Conservation (phyloP, 2,113 vertebrate genomes). For the Vulpes lagopus region DNA sequence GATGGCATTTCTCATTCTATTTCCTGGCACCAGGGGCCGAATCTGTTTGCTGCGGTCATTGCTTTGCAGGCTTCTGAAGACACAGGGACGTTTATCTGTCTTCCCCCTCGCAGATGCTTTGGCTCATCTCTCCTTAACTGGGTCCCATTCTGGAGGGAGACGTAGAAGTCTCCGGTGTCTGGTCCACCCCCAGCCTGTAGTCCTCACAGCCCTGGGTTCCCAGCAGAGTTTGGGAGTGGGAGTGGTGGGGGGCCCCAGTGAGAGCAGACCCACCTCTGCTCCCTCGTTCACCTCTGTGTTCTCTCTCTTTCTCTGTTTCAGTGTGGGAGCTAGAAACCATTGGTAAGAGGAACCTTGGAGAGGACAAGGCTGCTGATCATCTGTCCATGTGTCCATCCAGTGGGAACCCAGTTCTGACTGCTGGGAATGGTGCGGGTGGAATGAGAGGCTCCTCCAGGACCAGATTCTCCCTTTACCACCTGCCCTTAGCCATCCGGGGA, state of each 20-base stretch:
- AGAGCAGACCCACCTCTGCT: background rate
- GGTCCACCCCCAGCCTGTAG: background rate
- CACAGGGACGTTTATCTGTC: fast-evolving
- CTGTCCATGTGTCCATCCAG: background rate
- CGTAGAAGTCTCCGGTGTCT: background rate
- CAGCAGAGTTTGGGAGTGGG: background rate
- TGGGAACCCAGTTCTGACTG: background rate
- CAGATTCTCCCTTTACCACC: background rate
- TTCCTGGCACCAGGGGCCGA: background rate
- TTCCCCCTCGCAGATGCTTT: background rate
- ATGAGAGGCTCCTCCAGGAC: background rate
- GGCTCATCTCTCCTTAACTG: background rate
- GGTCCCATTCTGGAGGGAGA: background rate
- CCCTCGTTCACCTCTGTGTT: background rate
- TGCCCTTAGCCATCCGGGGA: background rate
- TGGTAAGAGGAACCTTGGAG: conserved; percentile 85
- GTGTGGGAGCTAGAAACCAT: conserved; percentile 87
- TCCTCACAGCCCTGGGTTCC: background rate
- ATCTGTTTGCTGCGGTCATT: background rate
- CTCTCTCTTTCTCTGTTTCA: conserved; percentile 73
- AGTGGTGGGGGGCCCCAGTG: background rate
- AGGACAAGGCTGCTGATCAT: conserved; percentile 8
- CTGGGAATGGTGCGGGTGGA: background rate
- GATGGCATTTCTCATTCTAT: background rate
- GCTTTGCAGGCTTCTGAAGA: background rate